phyloP scores from a whole-genome alignment of 2,888 invertebrate species.

The Acleris literana region DNA sequence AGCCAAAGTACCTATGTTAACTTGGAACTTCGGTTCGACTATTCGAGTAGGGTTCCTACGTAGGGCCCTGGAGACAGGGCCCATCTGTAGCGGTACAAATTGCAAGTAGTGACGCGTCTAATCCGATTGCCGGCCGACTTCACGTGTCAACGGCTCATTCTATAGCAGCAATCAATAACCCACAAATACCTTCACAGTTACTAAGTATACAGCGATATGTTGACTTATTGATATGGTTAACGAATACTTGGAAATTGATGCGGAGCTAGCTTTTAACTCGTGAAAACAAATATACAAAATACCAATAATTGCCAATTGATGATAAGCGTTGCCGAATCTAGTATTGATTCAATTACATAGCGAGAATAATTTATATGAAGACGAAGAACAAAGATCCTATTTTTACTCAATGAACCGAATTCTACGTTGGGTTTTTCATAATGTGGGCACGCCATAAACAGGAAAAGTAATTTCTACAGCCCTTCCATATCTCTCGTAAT shows the following conservation, averaged over 20 bases:
- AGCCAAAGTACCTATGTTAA: too few species aligned
- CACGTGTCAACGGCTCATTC: slow-evolving; percentile 9
- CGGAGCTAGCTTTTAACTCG: too few species aligned
- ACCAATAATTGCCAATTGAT: too few species aligned
- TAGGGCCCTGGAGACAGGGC: neutral
- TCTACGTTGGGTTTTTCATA: slow-evolving; percentile 15
- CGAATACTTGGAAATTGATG: too few species aligned
- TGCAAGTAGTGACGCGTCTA: slow-evolving; percentile 12
- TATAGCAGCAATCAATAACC: slow-evolving; percentile 19
- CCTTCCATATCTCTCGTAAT: slow-evolving; percentile 59
- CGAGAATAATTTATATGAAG: slow-evolving; percentile 13
- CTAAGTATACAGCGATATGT: too few species aligned
- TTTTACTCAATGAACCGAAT: slow-evolving; percentile 16
- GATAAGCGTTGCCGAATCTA: too few species aligned
- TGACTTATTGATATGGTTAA: too few species aligned
- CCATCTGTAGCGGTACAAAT: slow-evolving; percentile 1
- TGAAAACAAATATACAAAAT: too few species aligned
- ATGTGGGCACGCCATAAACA: slow-evolving; percentile 45
- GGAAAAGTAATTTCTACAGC: slow-evolving; percentile 54
- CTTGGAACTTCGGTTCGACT: too few species aligned
- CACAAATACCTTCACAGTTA: too few species aligned
- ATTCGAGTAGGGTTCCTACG: neutral
- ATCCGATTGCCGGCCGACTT: slow-evolving; percentile 15
- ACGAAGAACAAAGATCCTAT: neutral
- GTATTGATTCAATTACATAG: too few species aligned